phyloP scores from a whole-genome alignment of 2,113 vertebrate genomes.

The Paradoxurus hermaphroditus region DNA sequence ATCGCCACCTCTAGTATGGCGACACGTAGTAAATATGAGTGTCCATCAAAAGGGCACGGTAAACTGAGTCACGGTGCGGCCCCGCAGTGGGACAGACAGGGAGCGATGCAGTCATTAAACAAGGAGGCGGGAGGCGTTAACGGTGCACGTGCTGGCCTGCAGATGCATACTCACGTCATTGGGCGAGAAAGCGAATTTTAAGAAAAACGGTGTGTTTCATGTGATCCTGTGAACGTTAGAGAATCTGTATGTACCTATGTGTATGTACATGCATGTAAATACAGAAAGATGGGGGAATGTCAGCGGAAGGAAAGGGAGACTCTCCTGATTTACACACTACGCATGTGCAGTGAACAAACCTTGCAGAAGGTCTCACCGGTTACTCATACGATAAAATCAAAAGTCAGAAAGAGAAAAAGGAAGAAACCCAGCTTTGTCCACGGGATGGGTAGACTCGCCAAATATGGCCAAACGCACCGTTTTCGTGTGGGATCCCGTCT shows the following conservation, averaged over 20 bases:
- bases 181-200: not conserved
- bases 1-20: not conserved
- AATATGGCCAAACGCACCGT: not conserved
- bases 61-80: not conserved
- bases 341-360: accelerated
- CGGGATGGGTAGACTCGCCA: not conserved
- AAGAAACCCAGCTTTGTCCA: not conserved
- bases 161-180: not conserved
- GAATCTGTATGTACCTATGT: too few species aligned
- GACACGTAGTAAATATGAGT: accelerated
- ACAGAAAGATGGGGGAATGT: not conserved
- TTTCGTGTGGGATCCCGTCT: accelerated
- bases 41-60: accelerated
- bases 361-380: not conserved
- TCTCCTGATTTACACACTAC: accelerated
- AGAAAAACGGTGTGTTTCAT: not conserved
- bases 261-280: too few species aligned
- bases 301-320: accelerated
- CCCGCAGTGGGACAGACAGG: not conserved
- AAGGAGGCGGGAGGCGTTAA: not conserved
- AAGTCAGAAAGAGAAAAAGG: not conserved
- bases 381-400: not conserved
- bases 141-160: not conserved
- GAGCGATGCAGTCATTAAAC: not conserved
- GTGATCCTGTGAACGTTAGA: not conserved